These are phyloP conservation scores for Peromyscus melanophrys DNA, from an alignment of 2,797 vertebrate species.

Conservation along the genomic window DNA sequence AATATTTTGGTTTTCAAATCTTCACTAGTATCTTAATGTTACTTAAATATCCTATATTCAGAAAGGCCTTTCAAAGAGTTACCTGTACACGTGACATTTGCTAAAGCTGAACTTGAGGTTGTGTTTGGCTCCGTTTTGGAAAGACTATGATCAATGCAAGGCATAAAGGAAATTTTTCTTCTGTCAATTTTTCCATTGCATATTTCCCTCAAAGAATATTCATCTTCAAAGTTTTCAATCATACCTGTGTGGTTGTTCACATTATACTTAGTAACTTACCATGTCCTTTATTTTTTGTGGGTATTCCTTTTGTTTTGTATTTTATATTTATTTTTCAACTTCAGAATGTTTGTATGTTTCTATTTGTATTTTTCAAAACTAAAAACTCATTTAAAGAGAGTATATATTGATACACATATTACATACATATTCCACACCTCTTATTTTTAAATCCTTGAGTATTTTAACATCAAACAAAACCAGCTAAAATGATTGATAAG, in stretches of 20 bases:
- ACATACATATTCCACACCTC: not conserved
- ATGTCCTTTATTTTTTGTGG: not conserved
- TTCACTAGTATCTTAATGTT: not conserved
- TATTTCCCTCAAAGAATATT: not conserved
- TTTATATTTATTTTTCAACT: slow-evolving; percentile 14
- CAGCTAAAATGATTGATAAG: not conserved
- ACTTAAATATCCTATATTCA: not conserved
- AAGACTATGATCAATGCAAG: not conserved
- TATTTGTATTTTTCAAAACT: not conserved
- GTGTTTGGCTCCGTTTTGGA: not conserved
- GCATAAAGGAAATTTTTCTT: slow-evolving; percentile 30
- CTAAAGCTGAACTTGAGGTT: not conserved
- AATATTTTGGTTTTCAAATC: slow-evolving; percentile 5
- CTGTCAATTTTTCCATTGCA: not conserved
- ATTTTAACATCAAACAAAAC: not conserved
- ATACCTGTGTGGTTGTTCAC: not conserved
- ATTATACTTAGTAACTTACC: not conserved
- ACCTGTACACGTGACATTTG: not conserved
- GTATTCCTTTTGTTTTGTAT: not conserved
- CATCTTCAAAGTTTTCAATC: not conserved
- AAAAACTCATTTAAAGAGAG: not conserved
- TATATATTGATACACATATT: not conserved
- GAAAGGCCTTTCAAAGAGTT: not conserved
- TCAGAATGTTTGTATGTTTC: not conserved
- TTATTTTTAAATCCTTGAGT: not conserved